Evolutionary conservation across 2,888 invertebrate genomes (phyloP).

Genomic region (Zhuqinia jingwanae): DNA sequence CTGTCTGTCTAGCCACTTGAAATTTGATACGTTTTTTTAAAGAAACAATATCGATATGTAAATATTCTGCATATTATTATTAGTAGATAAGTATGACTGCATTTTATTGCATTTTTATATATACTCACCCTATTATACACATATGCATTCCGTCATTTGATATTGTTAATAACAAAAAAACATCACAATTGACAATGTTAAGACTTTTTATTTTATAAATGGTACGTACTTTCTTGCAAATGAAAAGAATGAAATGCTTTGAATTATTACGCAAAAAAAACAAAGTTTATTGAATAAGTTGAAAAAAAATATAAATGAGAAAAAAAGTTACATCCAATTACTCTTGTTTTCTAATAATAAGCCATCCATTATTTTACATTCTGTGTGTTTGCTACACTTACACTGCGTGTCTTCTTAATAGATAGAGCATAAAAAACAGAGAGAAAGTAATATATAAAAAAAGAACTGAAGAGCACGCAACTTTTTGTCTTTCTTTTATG

Average conservation of each 20-base stretch:
- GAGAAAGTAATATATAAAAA: no score
- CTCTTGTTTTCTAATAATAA: not conserved
- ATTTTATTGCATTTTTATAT: no score
- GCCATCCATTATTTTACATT: not conserved
- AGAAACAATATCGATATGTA: no score
- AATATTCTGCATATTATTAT: no score
- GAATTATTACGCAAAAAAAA: not conserved
- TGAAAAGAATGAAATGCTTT: not conserved
- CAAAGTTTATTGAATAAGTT: not conserved
- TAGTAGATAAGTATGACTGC: no score
- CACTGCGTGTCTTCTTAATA: not conserved
- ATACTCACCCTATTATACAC: no score
- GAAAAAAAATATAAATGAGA: not conserved
- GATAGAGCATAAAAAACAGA: constrained; percentile 26
- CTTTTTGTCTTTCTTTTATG: not conserved
- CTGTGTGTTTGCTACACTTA: not conserved
- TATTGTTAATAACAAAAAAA: not conserved
- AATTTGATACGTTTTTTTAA: no score
- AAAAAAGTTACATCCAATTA: not conserved
- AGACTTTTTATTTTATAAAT: constrained; percentile 2
- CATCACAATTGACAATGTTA: constrained; percentile 7
- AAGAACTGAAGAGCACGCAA: constrained; percentile 16
- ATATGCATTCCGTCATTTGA: not conserved
- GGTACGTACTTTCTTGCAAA: no score
- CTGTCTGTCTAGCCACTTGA: no score